Percentiles rank a stretch among this genome's conserved stretches.
Conservation (phyloP, 2,113 vertebrate genomes). For the Arenaria interpres region DNA sequence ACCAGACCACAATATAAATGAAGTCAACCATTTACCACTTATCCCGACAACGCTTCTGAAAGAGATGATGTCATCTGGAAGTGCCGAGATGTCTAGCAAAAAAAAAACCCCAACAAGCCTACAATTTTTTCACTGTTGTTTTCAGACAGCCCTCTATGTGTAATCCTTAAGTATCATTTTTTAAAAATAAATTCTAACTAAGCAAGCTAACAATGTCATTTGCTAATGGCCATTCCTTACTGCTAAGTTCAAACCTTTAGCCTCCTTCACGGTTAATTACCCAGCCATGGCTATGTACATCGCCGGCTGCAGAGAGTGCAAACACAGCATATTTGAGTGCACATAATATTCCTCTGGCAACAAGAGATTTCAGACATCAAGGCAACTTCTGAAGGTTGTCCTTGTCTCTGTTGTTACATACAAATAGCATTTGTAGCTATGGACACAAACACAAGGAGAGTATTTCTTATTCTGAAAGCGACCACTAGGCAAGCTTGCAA, state of each 20-base stretch:
- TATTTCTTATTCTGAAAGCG: background rate
- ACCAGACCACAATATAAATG: background rate
- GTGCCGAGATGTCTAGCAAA: background rate
- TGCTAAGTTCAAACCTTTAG: background rate
- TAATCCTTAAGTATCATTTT: background rate
- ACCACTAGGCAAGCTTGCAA: background rate
- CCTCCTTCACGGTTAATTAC: background rate
- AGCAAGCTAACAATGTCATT: background rate
- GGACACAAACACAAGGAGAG: background rate
- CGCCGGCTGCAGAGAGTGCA: background rate
- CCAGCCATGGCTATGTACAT: background rate
- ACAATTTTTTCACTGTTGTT: background rate
- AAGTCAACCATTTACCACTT: background rate
- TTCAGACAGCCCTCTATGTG: background rate
- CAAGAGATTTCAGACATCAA: slow-evolving; percentile 38
- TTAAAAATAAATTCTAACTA: background rate
- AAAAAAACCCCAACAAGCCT: background rate
- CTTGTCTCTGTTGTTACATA: background rate
- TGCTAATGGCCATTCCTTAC: background rate
- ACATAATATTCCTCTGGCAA: slow-evolving; percentile 20
- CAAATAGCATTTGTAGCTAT: background rate
- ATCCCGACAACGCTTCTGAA: background rate
- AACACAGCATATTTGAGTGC: slow-evolving; percentile 12
- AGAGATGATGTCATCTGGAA: background rate
- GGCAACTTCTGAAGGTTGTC: background rate